Evolutionary conservation across 2,888 invertebrate species (phyloP).

Genomic region (Heteromyza rotundicornis): DNA sequence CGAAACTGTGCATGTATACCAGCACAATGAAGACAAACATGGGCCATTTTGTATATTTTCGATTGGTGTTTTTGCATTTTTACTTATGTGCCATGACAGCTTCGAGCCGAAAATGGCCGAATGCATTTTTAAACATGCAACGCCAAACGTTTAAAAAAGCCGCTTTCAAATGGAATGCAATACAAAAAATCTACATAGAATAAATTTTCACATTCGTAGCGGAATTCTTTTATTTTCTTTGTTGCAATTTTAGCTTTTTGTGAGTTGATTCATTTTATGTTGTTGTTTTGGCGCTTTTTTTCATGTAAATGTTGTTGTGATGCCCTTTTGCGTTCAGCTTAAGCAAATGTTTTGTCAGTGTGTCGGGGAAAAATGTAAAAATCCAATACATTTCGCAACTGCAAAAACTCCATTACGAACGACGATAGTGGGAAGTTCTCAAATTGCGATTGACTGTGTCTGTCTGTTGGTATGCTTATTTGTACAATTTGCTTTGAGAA

Average conservation of each 20-base stretch:
- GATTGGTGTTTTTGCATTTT: neutral
- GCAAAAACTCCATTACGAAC: too few species aligned
- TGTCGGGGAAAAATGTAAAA: too few species aligned
- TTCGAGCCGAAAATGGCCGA: conserved; percentile 10
- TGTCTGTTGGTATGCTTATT: neutral
- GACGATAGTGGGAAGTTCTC: too few species aligned
- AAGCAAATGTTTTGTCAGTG: too few species aligned
- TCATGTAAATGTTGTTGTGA: too few species aligned
- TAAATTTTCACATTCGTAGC: neutral
- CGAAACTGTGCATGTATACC: neutral
- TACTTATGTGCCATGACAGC: neutral
- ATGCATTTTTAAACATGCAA: conserved; percentile 13
- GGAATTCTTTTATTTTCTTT: neutral
- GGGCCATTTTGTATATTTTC: neutral
- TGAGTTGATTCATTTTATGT: too few species aligned
- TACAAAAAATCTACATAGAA: neutral
- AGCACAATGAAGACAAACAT: neutral
- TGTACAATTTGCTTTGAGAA: too few species aligned
- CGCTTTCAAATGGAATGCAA: neutral
- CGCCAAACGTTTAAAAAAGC: neutral
- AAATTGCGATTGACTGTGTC: neutral
- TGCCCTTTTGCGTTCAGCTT: too few species aligned
- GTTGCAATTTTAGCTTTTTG: too few species aligned
- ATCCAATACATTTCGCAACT: too few species aligned
- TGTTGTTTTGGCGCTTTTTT: too few species aligned